A percentile compares a stretch with the other conserved stretches of the same genome.
phyloP scores from a whole-genome alignment of 2,797 vertebrate species.

The Catamblyrhynchus diadema region DNA sequence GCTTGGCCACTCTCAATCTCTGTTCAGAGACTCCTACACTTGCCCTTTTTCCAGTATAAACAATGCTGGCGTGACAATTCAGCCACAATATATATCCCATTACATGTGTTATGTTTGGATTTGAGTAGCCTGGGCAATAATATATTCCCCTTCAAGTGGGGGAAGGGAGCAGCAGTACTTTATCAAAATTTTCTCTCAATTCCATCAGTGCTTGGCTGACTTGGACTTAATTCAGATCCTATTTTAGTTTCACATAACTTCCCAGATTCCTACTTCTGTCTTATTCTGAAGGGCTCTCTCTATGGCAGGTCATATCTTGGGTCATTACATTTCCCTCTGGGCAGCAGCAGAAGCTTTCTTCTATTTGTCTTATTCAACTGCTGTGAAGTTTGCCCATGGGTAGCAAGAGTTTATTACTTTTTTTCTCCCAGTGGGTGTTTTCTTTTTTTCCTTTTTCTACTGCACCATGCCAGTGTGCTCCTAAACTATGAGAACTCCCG shows the following conservation, averaged over 20 bases:
- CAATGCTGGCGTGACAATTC: not conserved
- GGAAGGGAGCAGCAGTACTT: not conserved
- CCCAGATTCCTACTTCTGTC: slow-evolving; percentile 7
- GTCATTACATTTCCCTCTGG: slow-evolving; percentile 72
- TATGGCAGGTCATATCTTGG: slow-evolving; percentile 69
- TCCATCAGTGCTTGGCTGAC: not conserved
- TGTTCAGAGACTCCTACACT: not conserved
- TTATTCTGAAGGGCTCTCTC: not conserved
- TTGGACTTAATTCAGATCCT: slow-evolving; percentile 28
- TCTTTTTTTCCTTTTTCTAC: not conserved
- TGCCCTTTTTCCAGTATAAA: not conserved
- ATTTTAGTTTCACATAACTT: slow-evolving; percentile 50
- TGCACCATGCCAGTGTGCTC: not conserved
- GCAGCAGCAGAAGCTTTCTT: slow-evolving; percentile 50
- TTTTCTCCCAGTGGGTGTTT: not conserved
- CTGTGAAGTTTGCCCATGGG: slow-evolving; percentile 57
- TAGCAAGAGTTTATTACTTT: slow-evolving; percentile 59
- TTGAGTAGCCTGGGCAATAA: not conserved
- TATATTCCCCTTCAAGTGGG: not conserved
- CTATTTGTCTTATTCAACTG: slow-evolving; percentile 62
- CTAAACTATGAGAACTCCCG: slow-evolving; percentile 26
- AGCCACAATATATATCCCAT: not conserved
- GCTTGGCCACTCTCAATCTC: not conserved
- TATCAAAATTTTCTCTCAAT: slow-evolving; percentile 3
- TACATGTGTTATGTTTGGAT: not conserved